phyloP scores from a whole-genome alignment of 2,797 vertebrate species.

The Lepus townsendii region DNA sequence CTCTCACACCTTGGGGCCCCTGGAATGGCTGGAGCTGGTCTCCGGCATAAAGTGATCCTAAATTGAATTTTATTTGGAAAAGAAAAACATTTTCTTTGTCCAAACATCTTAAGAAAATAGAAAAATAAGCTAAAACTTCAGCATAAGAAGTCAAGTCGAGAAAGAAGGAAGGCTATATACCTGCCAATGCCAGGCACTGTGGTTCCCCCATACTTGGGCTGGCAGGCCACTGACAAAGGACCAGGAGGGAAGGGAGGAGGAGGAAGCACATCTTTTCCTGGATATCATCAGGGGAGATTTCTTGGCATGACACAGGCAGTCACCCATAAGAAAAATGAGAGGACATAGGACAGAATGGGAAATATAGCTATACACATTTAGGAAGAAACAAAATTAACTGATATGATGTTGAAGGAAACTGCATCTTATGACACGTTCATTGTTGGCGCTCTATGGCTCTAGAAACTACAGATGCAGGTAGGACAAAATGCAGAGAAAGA shows the following conservation, averaged over 20 bases:
- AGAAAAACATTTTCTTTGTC: slow-evolving; percentile 32
- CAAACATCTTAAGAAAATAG: slow-evolving; percentile 16
- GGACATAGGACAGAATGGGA: not conserved
- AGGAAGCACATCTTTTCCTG: not conserved
- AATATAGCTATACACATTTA: not conserved
- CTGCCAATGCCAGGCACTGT: not conserved
- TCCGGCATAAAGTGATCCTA: not conserved
- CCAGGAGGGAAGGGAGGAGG: no score
- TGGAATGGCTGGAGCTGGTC: no score
- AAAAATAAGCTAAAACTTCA: slow-evolving; percentile 33
- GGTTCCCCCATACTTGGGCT: not conserved
- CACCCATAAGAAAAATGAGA: not conserved
- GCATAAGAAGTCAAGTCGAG: not conserved
- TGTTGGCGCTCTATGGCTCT: not conserved
- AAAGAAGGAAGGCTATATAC: slow-evolving; percentile 22
- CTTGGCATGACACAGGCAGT: not conserved
- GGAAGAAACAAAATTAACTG: not conserved
- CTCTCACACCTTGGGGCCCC: no score
- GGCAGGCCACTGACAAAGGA: not conserved
- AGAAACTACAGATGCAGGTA: not conserved
- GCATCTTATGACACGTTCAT: not conserved
- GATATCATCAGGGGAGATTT: not conserved
- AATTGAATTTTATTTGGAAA: not conserved
- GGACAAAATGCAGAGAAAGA: not conserved
- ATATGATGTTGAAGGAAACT: not conserved